Conservation (phyloP, 2,888 invertebrate genomes). For the Andrena marginata region DNA sequence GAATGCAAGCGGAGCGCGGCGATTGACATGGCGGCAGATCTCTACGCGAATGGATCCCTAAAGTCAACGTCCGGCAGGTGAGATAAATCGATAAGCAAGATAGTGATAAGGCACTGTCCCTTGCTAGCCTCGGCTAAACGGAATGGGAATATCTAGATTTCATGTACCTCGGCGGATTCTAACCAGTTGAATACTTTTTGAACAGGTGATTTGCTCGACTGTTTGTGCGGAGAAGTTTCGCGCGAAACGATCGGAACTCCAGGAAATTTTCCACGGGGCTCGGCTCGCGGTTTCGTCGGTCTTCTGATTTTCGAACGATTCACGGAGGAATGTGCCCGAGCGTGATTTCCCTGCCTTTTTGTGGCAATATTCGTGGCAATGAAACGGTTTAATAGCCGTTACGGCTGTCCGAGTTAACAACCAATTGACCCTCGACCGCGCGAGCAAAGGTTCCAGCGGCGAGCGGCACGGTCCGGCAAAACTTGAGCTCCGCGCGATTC, state of each 20-base stretch:
- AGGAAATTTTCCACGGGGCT: no score
- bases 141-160: background rate
- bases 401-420: slow-evolving; percentile 80
- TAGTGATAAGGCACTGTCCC: slow-evolving; percentile 20
- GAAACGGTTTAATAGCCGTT: slow-evolving; percentile 73
- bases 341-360: slow-evolving; percentile 48
- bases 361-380: slow-evolving; percentile 67
- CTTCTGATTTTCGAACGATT: slow-evolving; percentile 4
- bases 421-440: slow-evolving; percentile 83
- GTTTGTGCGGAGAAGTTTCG: no score
- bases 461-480: slow-evolving; percentile 40
- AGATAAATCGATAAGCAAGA: slow-evolving; percentile 44
- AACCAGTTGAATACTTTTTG: no score
- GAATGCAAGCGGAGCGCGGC: slow-evolving; percentile 60
- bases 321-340: background rate
- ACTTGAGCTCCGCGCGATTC: background rate
- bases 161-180: background rate
- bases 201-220: no score
- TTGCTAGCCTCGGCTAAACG: background rate
- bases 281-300: no score
- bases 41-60: slow-evolving; percentile 80
- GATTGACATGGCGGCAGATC: slow-evolving; percentile 80
- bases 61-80: slow-evolving; percentile 80
- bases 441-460: slow-evolving; percentile 75
- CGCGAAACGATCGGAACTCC: no score